Base-by-base conservation (phyloP, 2,113 vertebrate species). In the Pimephales promelas region DNA sequence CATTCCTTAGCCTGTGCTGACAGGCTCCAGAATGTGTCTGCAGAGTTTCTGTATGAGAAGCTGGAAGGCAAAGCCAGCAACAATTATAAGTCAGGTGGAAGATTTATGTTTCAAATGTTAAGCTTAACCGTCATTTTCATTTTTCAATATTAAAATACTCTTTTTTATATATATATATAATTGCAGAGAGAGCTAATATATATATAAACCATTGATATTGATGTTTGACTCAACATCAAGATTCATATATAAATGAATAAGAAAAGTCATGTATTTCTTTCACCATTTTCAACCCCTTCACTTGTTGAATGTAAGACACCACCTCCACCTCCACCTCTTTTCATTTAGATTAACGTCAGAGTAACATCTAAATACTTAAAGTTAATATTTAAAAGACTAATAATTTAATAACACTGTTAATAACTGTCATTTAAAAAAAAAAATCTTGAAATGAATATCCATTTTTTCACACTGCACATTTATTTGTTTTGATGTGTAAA, bases 1-100 rank as follows among this genome's bases (percentile, higher is more conserved):
- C 91, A 92, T 92, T 91, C 90, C 89, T 66, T 16, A 70, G 40
- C 92, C 22, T 88, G 92, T 82, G 13, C 86, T 13, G 85, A 93
- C 92, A 87, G 43, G 89, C 83, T 83, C 2, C 18, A 57, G 86
- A 87, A 87, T 87, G 87, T 88, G 87, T 86, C 45, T 74, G 71
- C 71, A 73, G 22, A 56, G 47, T 56, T 56, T 57, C 10, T n/a
- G 52, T 76, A 10, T 57, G 4, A n/a, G 40, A 83, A 59, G 5
- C 28, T 43, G 13, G 36, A 36, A 70, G 40, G 74, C 74, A 77
- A 36, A 59, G 20, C 74, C 74, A 74, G 52, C 34, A 40, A 57
- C 74, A 40, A 40, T 40, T 57, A 40, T 2, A 36, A 71, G 31
- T 57, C 20, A 57, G 22, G 31, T 16, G 18, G 31, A 77, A 22